Percentiles rank a stretch among this genome's conserved stretches.
These are phyloP conservation scores for Rhynchonema sp. DNA, from an alignment of 2,888 invertebrate species.

Conservation along the genomic window DNA sequence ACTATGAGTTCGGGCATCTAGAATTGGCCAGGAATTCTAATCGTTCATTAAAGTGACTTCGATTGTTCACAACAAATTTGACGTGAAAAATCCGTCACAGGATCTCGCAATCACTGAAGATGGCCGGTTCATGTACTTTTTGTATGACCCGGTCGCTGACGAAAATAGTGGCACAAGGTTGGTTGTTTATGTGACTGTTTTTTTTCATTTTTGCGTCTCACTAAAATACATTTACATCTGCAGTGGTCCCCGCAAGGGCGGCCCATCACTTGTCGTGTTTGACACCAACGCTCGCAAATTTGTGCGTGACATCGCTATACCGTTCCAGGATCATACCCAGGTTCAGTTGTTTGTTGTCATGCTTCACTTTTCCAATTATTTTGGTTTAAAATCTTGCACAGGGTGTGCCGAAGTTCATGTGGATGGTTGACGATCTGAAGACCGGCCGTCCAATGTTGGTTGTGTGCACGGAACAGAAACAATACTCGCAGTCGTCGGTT, in stretches of 20 bases:
- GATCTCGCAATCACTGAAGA: constrained; percentile 23
- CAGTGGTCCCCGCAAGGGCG: constrained; percentile 20
- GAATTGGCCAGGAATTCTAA: too few relatives aligned
- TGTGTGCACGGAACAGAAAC: not conserved
- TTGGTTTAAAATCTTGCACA: too few relatives aligned
- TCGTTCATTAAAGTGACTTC: too few relatives aligned
- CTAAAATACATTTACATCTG: too few relatives aligned
- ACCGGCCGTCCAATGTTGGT: not conserved
- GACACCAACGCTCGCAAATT: constrained; percentile 20
- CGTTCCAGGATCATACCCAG: not conserved
- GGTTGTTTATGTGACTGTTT: too few relatives aligned
- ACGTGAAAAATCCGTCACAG: constrained; percentile 12
- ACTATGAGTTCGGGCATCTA: too few relatives aligned
- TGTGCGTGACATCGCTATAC: constrained; percentile 9
- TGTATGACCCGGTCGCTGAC: constrained; percentile 24
- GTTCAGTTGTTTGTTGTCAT: too few relatives aligned
- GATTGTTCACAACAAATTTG: too few relatives aligned
- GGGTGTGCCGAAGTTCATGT: constrained; percentile 21
- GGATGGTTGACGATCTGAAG: constrained; percentile 10
- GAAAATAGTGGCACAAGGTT: constrained; percentile 11
- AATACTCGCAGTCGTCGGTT: not conserved
- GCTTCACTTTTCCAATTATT: too few relatives aligned
- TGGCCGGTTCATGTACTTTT: constrained; percentile 19
- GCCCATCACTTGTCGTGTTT: constrained; percentile 20
- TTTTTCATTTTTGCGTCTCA: too few relatives aligned